Base-by-base conservation (phyloP, 2,888 invertebrate species). In the Agriopis aurantiaria region DNA sequence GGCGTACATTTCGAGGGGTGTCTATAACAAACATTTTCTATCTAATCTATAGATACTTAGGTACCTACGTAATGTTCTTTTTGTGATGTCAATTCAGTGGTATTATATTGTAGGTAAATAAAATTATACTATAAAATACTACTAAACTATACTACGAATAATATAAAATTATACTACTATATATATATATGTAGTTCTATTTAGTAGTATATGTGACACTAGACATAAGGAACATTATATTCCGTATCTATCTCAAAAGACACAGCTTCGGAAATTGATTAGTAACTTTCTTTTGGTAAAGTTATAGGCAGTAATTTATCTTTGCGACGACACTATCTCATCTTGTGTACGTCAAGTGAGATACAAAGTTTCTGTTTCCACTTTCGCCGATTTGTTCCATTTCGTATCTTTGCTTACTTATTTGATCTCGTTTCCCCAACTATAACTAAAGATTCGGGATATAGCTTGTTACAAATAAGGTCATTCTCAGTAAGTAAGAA, bases 301-400 rank as follows among this genome's bases (percentile, higher is more conserved):
- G 65, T 69, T 65, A 57, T 41, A 45, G 57, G 45, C 57, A 57
- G 65, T 61, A 65, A 65, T 69, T 69, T 69, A 65, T 69, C 69
- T 61, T 65, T 23, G 61, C 46, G 65, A 62, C 57, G 69, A 69
- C 69, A 69, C 69, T 65, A 65, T 70, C 70, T 65, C 66, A 66
- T 66, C 58, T 66, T 62, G 70, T 62, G 61, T 55, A 55, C 55
- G 68, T 69, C 66, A 57, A 66, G 56, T 46, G 40, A 61, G 70
- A 66, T 60, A 69, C 53, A 62, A 70, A 69, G 57, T 70, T 70
- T 58, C 57, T 61, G 52, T 41, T 56, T 57, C 66, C 60, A 69
- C 64, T 69, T 62, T 66, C n/a, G 62, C 43, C 55, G 46, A 66
- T 62, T 53, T 57, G 65, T 62, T 66, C 48, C 48, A 70, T 53